Percentiles rank a stretch among this genome's conserved stretches.
phyloP scores from a whole-genome alignment of 2,888 invertebrate genomes.

The Iphiclides podalirius region DNA sequence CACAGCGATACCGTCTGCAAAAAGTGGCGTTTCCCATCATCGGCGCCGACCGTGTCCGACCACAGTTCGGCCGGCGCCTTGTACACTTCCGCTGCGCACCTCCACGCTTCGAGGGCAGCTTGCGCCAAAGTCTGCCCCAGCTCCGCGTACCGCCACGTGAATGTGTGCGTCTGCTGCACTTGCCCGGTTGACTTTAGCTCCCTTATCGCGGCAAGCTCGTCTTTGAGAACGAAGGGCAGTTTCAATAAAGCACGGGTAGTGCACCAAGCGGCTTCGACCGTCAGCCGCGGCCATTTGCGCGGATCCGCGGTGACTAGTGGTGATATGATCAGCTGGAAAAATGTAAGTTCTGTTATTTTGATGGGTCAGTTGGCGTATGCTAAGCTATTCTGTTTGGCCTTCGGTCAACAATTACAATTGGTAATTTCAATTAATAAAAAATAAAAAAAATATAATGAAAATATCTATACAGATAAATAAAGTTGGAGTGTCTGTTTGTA shows the following conservation, averaged over 20 bases:
- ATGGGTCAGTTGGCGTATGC: no score
- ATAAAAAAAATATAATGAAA: no score
- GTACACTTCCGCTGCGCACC: constrained; percentile 53
- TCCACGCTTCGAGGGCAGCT: constrained; percentile 56
- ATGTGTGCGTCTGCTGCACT: constrained; percentile 51
- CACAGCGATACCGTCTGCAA: constrained; percentile 84
- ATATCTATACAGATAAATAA: no score
- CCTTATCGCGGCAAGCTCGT: constrained; percentile 56
- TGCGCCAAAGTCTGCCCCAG: constrained; percentile 56
- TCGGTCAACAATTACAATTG: no score
- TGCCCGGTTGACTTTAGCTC: constrained; percentile 56
- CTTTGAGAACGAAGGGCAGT: constrained; percentile 50
- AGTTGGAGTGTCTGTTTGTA: no score
- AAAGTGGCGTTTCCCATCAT: constrained; percentile 75
- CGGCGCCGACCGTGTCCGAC: constrained; percentile 79
- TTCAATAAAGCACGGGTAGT: constrained; percentile 45
- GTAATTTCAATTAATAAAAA: no score
- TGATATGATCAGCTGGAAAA: constrained; percentile 59
- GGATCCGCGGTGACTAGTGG: constrained; percentile 67
- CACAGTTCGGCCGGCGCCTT: constrained; percentile 65
- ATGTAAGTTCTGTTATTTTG: constrained; percentile 4
- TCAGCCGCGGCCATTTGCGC: constrained; percentile 62
- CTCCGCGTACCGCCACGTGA: constrained; percentile 69
- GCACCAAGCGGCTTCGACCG: constrained; percentile 40
- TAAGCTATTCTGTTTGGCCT: no score